These are phyloP conservation scores for Nothoprocta perdicaria DNA, from an alignment of 2,113 vertebrate genomes.

Conservation along the genomic window DNA sequence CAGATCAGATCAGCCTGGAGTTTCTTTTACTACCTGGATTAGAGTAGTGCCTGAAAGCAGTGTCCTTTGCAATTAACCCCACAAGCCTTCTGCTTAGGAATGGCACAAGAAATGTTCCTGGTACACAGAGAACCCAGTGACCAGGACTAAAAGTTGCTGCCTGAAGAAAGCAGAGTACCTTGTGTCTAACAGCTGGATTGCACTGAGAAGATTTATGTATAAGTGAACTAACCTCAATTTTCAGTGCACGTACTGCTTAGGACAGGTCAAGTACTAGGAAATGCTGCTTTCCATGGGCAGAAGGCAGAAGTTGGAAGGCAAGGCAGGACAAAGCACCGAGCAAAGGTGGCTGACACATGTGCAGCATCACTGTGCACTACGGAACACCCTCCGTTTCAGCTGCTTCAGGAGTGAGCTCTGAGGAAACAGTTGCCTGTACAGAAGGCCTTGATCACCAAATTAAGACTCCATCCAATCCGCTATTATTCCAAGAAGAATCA, in stretches of 20 bases:
- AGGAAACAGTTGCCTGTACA: neutral
- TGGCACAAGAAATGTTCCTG: neutral
- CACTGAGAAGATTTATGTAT: neutral
- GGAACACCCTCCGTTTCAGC: neutral
- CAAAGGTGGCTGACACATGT: neutral
- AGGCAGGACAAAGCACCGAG: neutral
- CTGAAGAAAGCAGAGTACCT: neutral
- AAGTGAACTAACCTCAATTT: neutral
- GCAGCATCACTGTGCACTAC: neutral
- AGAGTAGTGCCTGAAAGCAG: neutral
- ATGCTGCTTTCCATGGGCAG: neutral
- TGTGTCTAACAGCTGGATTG: neutral
- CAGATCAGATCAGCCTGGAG: neutral
- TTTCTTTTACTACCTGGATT: neutral
- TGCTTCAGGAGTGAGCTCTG: neutral
- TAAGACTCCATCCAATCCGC: neutral
- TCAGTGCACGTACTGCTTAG: neutral
- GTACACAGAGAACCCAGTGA: neutral
- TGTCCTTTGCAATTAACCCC: neutral
- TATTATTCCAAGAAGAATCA: neutral
- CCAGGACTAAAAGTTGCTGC: neutral
- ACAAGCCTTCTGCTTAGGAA: neutral
- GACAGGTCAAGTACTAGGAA: neutral
- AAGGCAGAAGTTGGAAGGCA: neutral
- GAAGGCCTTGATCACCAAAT: neutral